A percentile compares a stretch with the other conserved stretches of the same genome.
Conservation (phyloP, 2,113 vertebrate genomes). For the Emydocephalus ijimae region DNA sequence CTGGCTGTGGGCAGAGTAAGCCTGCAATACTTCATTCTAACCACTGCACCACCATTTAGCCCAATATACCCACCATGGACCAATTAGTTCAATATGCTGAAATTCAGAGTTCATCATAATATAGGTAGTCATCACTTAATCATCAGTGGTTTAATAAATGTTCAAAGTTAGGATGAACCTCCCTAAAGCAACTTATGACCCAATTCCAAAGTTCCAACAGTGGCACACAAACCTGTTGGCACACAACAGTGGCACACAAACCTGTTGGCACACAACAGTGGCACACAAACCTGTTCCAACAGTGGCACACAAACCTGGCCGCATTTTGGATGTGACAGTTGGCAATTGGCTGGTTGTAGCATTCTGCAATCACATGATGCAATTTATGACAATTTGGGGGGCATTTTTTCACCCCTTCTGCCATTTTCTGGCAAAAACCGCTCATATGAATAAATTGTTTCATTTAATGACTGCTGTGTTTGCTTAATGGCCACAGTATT, state of each 20-base stretch:
- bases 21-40: background rate
- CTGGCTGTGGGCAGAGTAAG: background rate
- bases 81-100: background rate
- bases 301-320: too few species aligned
- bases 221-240: background rate
- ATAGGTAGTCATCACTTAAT: background rate
- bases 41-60: background rate
- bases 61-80: background rate
- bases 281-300: background rate
- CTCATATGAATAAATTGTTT: background rate
- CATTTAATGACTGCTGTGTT: background rate
- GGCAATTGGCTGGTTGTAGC: background rate
- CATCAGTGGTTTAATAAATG: background rate
- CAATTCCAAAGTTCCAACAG: background rate
- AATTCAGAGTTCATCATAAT: background rate
- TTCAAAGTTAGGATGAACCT: background rate
- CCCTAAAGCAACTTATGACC: background rate
- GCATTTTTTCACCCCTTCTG: background rate
- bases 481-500: background rate
- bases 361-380: background rate
- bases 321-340: background rate
- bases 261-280: background rate
- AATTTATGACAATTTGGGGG: background rate
- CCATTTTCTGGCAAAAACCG: background rate
- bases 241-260: background rate